These are phyloP conservation scores for Zoanthus sansibaricus DNA, from an alignment of 92 coral and sea anemone genomes.

Conservation along the genomic window DNA sequence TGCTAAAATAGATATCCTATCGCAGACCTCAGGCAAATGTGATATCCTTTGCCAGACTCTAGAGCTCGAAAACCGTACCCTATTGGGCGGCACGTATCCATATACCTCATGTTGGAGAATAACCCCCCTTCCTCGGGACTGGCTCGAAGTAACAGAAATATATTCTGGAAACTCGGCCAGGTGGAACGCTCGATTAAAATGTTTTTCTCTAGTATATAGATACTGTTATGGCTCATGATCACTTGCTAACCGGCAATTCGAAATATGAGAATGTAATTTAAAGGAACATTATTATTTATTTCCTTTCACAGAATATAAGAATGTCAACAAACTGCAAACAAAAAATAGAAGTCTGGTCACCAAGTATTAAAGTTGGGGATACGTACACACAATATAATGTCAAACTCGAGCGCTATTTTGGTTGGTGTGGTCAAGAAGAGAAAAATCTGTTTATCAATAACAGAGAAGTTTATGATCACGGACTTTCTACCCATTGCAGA, in stretches of 20 bases:
- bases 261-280: neutral
- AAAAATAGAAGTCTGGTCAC: conserved; percentile 21
- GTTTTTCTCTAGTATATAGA: neutral
- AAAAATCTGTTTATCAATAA: conserved; percentile 7
- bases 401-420: conserved; percentile 9
- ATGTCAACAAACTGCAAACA: neutral
- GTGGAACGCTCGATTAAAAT: too few relatives aligned
- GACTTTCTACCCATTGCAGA: neutral
- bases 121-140: too few relatives aligned
- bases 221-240: neutral
- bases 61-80: too few relatives aligned
- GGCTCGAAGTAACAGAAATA: too few relatives aligned
- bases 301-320: neutral
- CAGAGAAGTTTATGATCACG: neutral
- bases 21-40: too few relatives aligned
- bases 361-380: conserved; percentile 21
- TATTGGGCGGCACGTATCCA: too few relatives aligned
- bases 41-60: too few relatives aligned
- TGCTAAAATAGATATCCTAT: too few relatives aligned
- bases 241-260: neutral
- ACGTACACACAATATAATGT: conserved; percentile 1
- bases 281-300: neutral
- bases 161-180: too few relatives aligned
- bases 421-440: conserved; percentile 17
- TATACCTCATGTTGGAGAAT: too few relatives aligned